phyloP scores from a whole-genome alignment of 2,113 vertebrate species.

The Austrofundulus limnaeus region DNA sequence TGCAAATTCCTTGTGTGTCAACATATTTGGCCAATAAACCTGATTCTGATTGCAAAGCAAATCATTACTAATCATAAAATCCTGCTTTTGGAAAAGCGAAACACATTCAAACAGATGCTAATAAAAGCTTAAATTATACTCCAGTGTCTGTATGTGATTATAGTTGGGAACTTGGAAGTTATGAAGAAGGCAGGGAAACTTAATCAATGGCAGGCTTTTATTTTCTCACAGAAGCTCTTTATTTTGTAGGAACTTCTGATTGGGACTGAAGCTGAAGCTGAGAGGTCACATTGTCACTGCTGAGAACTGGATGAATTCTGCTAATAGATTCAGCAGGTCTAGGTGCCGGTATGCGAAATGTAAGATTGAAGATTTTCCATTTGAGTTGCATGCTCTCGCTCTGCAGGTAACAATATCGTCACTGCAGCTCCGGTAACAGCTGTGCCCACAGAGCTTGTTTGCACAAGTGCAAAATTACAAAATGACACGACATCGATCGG shows the following conservation, averaged over 20 bases:
- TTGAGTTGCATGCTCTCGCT: slow-evolving; percentile 77
- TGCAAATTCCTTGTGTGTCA: too few relatives aligned
- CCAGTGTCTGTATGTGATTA: neutral
- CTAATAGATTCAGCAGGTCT: neutral
- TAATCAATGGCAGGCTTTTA: slow-evolving; percentile 39
- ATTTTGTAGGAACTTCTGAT: slow-evolving; percentile 28
- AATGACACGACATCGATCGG: slow-evolving; percentile 21
- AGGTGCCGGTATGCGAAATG: neutral
- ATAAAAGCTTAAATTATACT: neutral
- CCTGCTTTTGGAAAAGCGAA: neutral
- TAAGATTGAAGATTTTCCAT: slow-evolving; percentile 21
- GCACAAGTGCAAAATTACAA: slow-evolving; percentile 36
- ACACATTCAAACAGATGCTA: neutral
- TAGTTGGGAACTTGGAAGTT: slow-evolving; percentile 2
- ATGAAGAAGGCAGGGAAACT: slow-evolving; percentile 11
- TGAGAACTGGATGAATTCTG: neutral
- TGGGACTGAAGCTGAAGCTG: slow-evolving; percentile 43
- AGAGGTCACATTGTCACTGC: slow-evolving; percentile 44
- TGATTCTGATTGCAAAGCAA: slow-evolving; percentile 31
- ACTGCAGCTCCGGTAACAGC: neutral
- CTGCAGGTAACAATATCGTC: slow-evolving; percentile 18
- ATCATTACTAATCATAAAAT: slow-evolving; percentile 11
- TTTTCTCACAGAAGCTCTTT: slow-evolving; percentile 21
- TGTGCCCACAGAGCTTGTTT: neutral
- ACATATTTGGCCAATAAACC: too few relatives aligned